A percentile compares a stretch with the other conserved stretches of the same genome.
phyloP scores from a whole-genome alignment of 2,113 vertebrate species.

The Synchiropus splendidus region DNA sequence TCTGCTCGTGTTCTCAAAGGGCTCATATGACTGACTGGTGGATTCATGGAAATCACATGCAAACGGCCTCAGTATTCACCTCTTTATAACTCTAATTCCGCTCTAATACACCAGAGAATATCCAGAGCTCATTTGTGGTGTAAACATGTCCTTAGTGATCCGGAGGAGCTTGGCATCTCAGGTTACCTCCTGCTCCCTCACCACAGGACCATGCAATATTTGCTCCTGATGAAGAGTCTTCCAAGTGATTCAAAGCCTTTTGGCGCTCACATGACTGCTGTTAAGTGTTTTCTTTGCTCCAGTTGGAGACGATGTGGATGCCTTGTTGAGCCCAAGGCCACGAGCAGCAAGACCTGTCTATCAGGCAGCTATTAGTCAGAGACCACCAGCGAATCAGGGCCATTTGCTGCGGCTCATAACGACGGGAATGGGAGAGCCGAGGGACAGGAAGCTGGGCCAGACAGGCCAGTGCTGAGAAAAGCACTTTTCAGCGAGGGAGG shows the following conservation, averaged over 20 bases:
- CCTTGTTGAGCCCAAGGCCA: constrained; percentile 72
- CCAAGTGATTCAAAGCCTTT: constrained; percentile 63
- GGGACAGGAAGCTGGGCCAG: constrained; percentile 82
- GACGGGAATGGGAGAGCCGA: constrained; percentile 66
- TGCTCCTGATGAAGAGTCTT: constrained; percentile 67
- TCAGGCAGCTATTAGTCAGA: constrained; percentile 69
- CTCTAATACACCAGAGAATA: constrained; percentile 59
- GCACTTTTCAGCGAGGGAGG: constrained; percentile 64
- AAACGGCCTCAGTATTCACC: constrained; percentile 48
- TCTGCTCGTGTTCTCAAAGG: no score
- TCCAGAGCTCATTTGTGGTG: constrained; percentile 69
- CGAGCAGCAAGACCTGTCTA: constrained; percentile 67
- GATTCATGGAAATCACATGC: constrained; percentile 68
- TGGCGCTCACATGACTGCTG: constrained; percentile 53
- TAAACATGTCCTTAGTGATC: constrained; percentile 71
- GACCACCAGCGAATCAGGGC: constrained; percentile 77
- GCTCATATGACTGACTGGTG: no score
- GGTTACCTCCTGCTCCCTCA: constrained; percentile 45
- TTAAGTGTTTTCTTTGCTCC: constrained; percentile 35
- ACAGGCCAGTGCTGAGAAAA: constrained; percentile 79
- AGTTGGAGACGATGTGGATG: constrained; percentile 35
- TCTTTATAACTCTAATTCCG: constrained; percentile 60
- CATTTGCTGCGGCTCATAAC: constrained; percentile 76
- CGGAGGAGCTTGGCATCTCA: constrained; percentile 65
- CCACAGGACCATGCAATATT: constrained; percentile 51